These are phyloP conservation scores for Myathropa florea DNA, from an alignment of 2,888 invertebrate genomes.

Conservation along the genomic window DNA sequence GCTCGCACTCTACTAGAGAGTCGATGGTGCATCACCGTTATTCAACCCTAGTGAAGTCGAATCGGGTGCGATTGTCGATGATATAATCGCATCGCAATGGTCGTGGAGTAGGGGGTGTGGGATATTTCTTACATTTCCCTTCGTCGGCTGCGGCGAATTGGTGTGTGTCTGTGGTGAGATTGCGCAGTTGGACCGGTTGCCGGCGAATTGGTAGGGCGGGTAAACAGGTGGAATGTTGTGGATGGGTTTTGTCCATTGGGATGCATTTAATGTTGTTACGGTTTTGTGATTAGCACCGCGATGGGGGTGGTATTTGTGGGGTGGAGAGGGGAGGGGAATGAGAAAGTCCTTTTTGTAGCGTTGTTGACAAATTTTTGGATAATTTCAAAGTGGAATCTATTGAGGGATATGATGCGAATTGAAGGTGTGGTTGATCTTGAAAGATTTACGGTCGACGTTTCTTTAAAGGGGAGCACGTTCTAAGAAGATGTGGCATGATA, in stretches of 20 bases:
- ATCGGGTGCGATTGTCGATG: constrained; percentile 50
- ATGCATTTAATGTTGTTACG: constrained; percentile 50
- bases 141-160: neutral
- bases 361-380: constrained; percentile 21
- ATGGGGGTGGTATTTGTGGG: neutral
- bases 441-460: neutral
- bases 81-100: constrained; percentile 55
- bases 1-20: constrained; percentile 80
- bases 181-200: constrained; percentile 36
- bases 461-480: neutral
- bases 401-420: neutral
- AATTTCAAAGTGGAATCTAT: neutral
- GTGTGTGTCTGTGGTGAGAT: constrained; percentile 48
- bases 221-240: constrained; percentile 55
- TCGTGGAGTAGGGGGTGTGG: constrained; percentile 13
- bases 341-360: constrained; percentile 2
- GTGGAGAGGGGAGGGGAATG: neutral
- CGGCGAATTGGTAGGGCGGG: constrained; percentile 60
- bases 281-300: constrained; percentile 24
- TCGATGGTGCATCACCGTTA: constrained; percentile 75
- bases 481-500: no score
- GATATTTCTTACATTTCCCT: neutral
- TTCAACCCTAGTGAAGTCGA: constrained; percentile 72
- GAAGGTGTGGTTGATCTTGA: neutral
- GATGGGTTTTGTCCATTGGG: constrained; percentile 11